phyloP scores from a whole-genome alignment of 1,140 invertebrate genomes.

The Bombus superbus region DNA sequence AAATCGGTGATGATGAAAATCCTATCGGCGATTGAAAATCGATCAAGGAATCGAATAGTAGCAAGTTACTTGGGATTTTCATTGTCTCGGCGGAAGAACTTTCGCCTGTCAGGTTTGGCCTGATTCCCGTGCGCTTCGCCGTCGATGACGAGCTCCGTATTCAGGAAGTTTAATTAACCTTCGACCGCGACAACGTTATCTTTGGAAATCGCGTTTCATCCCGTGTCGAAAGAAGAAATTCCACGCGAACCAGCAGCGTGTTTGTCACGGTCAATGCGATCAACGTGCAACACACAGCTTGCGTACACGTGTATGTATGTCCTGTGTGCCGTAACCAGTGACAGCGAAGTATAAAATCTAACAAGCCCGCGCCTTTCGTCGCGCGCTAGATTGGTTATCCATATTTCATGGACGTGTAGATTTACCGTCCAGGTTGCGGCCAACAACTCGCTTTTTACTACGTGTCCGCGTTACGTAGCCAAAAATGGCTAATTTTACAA shows the following conservation, averaged over 20 bases:
- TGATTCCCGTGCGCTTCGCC: background rate
- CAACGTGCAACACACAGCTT: background rate
- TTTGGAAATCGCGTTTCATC: background rate
- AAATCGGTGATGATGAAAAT: background rate
- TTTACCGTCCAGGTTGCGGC: background rate
- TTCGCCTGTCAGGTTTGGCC: background rate
- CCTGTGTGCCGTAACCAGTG: background rate
- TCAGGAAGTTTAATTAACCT: constrained; percentile 29
- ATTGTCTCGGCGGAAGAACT: background rate
- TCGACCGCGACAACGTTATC: constrained; percentile 8
- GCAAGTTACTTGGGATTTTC: background rate
- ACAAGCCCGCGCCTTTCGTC: constrained; percentile 22
- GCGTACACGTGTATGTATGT: too few relatives aligned
- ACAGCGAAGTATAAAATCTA: constrained; percentile 39
- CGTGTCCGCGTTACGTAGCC: background rate
- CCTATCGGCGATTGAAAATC: background rate
- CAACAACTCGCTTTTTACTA: constrained; percentile 10
- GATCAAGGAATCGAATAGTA: background rate
- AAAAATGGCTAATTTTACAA: constrained; percentile 41
- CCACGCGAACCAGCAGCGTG: background rate
- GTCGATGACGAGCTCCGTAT: background rate
- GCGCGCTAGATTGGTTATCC: constrained; percentile 39
- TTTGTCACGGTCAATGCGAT: background rate
- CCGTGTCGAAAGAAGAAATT: background rate
- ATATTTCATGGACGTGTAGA: constrained; percentile 30